Conservation (phyloP, 2,113 vertebrate species). For the Mormyrus lacerda region DNA sequence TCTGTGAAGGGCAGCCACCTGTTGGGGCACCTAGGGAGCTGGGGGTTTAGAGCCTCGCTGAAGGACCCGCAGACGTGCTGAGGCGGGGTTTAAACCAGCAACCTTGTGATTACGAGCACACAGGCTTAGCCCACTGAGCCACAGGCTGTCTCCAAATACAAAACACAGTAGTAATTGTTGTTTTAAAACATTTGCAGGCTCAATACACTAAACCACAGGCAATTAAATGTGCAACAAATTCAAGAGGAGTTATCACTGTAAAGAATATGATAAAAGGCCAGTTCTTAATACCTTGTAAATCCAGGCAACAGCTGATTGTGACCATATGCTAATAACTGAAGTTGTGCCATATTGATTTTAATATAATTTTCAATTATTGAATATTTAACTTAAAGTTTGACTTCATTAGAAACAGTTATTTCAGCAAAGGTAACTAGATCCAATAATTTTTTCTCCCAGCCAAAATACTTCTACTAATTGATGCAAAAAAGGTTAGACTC, state of each 20-base stretch:
- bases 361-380: background rate
- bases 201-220: background rate
- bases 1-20: too few relatives aligned
- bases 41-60: too few relatives aligned
- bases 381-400: background rate
- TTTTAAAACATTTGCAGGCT: background rate
- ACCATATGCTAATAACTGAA: background rate
- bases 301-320: background rate
- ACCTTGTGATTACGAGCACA: too few relatives aligned
- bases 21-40: too few relatives aligned
- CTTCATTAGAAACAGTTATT: background rate
- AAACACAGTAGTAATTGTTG: background rate
- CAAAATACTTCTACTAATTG: background rate
- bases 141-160: background rate
- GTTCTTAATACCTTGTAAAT: background rate
- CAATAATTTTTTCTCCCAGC: background rate
- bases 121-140: too few relatives aligned
- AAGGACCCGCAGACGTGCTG: too few relatives aligned
- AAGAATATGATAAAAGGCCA: background rate
- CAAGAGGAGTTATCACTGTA: background rate
- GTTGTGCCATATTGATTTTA: background rate
- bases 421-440: background rate
- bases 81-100: too few relatives aligned
- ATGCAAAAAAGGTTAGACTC: background rate
- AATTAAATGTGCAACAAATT: background rate